Evolutionary conservation across 2,113 vertebrate species (phyloP).

Genomic region (Rhombomys opimus): DNA sequence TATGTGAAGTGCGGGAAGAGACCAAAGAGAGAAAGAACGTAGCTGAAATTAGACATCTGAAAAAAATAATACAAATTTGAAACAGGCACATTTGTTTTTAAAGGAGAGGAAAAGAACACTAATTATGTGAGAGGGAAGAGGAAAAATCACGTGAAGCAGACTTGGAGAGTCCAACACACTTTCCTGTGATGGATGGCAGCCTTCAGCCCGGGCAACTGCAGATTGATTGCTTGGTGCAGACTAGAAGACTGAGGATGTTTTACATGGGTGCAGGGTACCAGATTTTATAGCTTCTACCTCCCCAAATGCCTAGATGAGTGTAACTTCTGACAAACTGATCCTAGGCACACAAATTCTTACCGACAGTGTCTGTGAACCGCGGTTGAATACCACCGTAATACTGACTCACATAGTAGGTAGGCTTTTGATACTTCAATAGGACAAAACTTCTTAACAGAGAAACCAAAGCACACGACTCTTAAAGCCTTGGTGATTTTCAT

Average conservation of each 20-base stretch:
- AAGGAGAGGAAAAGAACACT: slow-evolving; percentile 49
- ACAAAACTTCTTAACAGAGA: not conserved
- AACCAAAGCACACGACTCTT: slow-evolving; percentile 48
- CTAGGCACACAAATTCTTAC: not conserved
- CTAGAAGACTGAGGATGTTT: not conserved
- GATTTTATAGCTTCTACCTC: slow-evolving; percentile 31
- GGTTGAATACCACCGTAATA: not conserved
- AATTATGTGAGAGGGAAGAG: slow-evolving; percentile 45
- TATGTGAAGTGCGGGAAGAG: slow-evolving; percentile 65
- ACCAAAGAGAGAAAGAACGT: slow-evolving; percentile 58
- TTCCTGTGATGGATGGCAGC: not conserved
- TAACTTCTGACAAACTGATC: slow-evolving; percentile 49
- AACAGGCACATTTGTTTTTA: slow-evolving; percentile 56
- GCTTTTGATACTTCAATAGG: slow-evolving; percentile 43
- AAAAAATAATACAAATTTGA: slow-evolving; percentile 69
- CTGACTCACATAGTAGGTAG: not conserved
- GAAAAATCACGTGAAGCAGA: not conserved
- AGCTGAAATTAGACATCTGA: slow-evolving; percentile 71
- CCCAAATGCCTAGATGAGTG: not conserved
- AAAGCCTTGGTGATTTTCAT: slow-evolving; percentile 44
- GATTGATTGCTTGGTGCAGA: not conserved
- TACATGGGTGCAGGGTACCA: not conserved
- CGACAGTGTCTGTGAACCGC: not conserved
- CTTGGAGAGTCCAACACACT: not conserved
- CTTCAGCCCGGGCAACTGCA: not conserved